These are phyloP conservation scores for Carabus problematicus DNA, from an alignment of 2,888 invertebrate species.

Conservation along the genomic window DNA sequence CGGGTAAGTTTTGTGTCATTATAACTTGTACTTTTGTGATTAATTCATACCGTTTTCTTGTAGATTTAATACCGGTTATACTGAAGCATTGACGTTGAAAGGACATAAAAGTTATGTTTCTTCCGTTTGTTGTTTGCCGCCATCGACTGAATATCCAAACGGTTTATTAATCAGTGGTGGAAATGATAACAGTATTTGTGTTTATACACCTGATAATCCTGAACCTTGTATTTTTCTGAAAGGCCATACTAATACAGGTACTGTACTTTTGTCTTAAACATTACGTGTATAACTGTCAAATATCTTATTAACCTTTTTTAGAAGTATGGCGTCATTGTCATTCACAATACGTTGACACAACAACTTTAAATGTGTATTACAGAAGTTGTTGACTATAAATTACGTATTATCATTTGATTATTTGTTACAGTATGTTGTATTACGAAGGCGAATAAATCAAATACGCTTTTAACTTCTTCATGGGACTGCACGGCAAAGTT, in stretches of 20 bases:
- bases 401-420: constrained; percentile 1
- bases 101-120: constrained; percentile 90
- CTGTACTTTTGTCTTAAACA: neutral
- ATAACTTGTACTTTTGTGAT: constrained; percentile 26
- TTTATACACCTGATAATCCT: constrained; percentile 76
- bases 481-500: constrained; percentile 91
- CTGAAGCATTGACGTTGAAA: constrained; percentile 71
- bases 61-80: constrained; percentile 68
- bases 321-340: no score
- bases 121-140: constrained; percentile 78
- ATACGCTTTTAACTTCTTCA: constrained; percentile 81
- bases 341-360: no score
- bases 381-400: neutral
- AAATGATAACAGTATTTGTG: constrained; percentile 84
- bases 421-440: constrained; percentile 61
- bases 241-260: constrained; percentile 81
- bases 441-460: constrained; percentile 59
- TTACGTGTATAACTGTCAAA: no score
- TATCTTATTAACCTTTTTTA: no score
- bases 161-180: constrained; percentile 88
- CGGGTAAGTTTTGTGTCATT: constrained; percentile 62
- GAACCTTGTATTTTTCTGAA: constrained; percentile 73
- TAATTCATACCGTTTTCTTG: constrained; percentile 47
- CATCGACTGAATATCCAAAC: constrained; percentile 72
- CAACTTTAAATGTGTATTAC: no score